phyloP scores from a whole-genome alignment of 1,140 invertebrate genomes.

The Drosophila seguyi region DNA sequence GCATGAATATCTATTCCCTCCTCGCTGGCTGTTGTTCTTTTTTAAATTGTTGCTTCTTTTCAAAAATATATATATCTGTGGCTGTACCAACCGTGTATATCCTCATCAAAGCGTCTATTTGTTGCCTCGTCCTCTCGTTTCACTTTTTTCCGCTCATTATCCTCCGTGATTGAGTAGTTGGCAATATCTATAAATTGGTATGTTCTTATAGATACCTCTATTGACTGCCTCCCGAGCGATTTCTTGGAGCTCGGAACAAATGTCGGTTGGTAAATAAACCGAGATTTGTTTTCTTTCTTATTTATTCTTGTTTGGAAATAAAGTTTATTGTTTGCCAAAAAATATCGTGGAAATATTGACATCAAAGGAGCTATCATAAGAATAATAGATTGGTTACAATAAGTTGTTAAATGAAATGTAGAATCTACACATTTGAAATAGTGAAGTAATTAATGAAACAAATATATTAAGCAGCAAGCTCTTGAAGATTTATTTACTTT shows the following conservation, averaged over 20 bases:
- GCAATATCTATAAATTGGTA: conserved; percentile 48
- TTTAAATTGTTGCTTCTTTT: conserved; percentile 51
- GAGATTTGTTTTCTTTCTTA: conserved; percentile 19
- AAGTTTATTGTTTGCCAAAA: conserved; percentile 36
- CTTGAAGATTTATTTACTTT: not conserved
- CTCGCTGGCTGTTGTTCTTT: conserved; percentile 41
- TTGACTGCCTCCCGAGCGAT: conserved; percentile 11
- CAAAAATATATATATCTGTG: conserved; percentile 8
- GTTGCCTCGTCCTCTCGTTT: conserved; percentile 18
- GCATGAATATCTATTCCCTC: conserved; percentile 28
- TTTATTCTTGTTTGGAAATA: conserved; percentile 9
- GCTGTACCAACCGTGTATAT: conserved; percentile 25
- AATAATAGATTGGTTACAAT: not conserved
- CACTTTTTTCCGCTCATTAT: conserved; percentile 39
- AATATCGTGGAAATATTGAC: conserved; percentile 28
- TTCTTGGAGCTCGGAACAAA: conserved; percentile 39
- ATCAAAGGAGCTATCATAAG: conserved; percentile 2
- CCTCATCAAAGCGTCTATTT: conserved; percentile 50
- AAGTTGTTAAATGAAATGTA: not conserved
- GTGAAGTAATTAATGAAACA: not conserved
- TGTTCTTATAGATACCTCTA: conserved; percentile 45
- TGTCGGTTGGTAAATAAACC: conserved; percentile 42
- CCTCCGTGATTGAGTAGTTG: conserved; percentile 45
- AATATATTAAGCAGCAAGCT: not conserved
- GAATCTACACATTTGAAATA: too few relatives aligned